These are phyloP conservation scores for Diloba caeruleocephala DNA, from an alignment of 2,888 invertebrate species.

Conservation along the genomic window DNA sequence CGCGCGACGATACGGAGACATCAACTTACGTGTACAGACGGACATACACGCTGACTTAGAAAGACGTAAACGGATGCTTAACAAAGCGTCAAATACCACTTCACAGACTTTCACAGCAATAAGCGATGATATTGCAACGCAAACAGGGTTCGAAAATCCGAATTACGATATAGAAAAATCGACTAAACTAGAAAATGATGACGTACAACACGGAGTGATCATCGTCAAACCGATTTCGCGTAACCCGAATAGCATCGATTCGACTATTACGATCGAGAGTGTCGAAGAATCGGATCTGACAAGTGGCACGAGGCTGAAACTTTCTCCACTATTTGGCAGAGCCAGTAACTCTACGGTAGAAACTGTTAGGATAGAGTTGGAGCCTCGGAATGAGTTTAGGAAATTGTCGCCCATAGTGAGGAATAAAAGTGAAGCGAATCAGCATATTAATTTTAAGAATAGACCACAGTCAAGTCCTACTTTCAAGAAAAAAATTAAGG, in stretches of 20 bases:
- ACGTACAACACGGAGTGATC: constrained; percentile 70
- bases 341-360: constrained; percentile 70
- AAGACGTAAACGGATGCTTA: constrained; percentile 80
- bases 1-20: constrained; percentile 90
- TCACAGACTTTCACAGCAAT: constrained; percentile 69
- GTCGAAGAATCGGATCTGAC: constrained; percentile 71
- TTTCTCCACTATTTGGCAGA: constrained; percentile 82
- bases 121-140: constrained; percentile 80
- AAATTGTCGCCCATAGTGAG: constrained; percentile 82
- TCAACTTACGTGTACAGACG: constrained; percentile 91
- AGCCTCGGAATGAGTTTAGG: constrained; percentile 78
- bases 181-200: constrained; percentile 53
- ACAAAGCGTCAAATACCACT: constrained; percentile 74
- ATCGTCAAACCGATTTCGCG: constrained; percentile 76
- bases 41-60: constrained; percentile 88
- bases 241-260: constrained; percentile 73
- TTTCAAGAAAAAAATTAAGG: constrained; percentile 70
- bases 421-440: constrained; percentile 67
- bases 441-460: constrained; percentile 78
- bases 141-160: constrained; percentile 85
- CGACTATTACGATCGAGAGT: constrained; percentile 82
- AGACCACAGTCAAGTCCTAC: constrained; percentile 84
- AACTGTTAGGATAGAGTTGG: constrained; percentile 77
- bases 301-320: constrained; percentile 72
- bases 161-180: constrained; percentile 71